Percentiles rank a stretch among this genome's conserved stretches.
These are phyloP conservation scores for Aphodius sticticus DNA, from an alignment of 2,888 invertebrate species.

Conservation along the genomic window DNA sequence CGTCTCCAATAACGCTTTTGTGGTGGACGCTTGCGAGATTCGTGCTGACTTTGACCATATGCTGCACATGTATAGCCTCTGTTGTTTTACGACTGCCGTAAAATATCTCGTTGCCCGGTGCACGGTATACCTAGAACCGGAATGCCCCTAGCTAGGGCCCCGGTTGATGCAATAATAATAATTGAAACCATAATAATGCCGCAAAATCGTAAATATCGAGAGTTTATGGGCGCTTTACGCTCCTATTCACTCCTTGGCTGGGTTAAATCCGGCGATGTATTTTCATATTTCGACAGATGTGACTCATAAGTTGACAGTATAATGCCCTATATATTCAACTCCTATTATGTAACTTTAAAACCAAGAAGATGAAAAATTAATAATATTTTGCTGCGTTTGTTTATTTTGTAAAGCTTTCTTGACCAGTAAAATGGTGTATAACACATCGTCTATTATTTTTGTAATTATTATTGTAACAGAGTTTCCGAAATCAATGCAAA, in stretches of 20 bases:
- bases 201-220: background rate
- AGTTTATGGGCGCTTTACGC: background rate
- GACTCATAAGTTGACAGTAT: background rate
- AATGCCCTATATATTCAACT: too few relatives aligned
- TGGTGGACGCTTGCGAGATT: background rate
- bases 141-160: background rate
- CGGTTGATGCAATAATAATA: background rate
- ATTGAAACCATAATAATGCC: background rate
- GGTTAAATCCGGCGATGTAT: background rate
- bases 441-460: too few relatives aligned
- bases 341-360: too few relatives aligned
- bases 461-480: too few relatives aligned
- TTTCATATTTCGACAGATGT: background rate
- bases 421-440: too few relatives aligned
- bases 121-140: background rate
- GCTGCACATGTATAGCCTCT: background rate
- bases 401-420: too few relatives aligned
- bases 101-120: constrained; percentile 4
- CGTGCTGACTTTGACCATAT: background rate
- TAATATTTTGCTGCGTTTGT: too few relatives aligned
- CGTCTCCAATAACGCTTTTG: too few relatives aligned
- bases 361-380: too few relatives aligned
- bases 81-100: background rate
- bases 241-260: background rate
- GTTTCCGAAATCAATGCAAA: too few relatives aligned